Base-by-base conservation (phyloP, 1,140 invertebrate species). In the Zophobas morio region DNA sequence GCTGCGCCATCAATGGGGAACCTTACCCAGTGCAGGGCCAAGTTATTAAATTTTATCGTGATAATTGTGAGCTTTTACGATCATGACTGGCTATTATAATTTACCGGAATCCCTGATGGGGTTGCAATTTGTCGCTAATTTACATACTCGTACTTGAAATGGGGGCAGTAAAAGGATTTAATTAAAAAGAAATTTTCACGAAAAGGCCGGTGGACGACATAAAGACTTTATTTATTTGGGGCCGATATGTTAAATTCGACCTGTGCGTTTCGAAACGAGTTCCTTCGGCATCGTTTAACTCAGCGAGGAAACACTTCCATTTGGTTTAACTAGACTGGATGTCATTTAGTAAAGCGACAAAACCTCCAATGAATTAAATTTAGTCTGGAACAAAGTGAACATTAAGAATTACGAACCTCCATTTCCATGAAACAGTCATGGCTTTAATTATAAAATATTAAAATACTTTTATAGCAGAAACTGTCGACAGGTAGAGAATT, bases 381-480 rank as follows among this genome's bases (percentile, higher is more conserved):
- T 66, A 42, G 60, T 66, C 39, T 40, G n/a, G 35, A 39, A 66
- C 39, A 39, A 66, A 66, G 60, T 66, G 60, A 66, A 66, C 42
- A 66, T 66, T 66, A 66, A 66, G 60, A 66, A 66, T 42, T 63
- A 63, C 57, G 36, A 40, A 63, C 35, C 40, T 32, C 32, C 6
- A 6, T 32, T 66, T 33, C 42, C 60, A 20, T 42, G 60, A 66
- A 66, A 42, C 60, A 66, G 39, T 66, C 60, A 42, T 36, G 60
- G 5, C 20, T 56, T 73, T 73, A 73, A 73, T 73, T 73, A 73
- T 53, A 37, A 73, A 73, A 73, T 73, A 73, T 73, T 73, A 73
- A 73, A 73, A 73, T 73, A 73, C 70, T 73, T 73, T 73, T 73
- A 42, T 39, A 42, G 39, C 71, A 70, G 36, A 32, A n/a, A 20